Percentiles rank a stretch among this genome's conserved stretches.
Evolutionary conservation across 53 echinoderm and acorn worm genomes (phyloP).

Genomic region (Apostichopus leukothele): DNA sequence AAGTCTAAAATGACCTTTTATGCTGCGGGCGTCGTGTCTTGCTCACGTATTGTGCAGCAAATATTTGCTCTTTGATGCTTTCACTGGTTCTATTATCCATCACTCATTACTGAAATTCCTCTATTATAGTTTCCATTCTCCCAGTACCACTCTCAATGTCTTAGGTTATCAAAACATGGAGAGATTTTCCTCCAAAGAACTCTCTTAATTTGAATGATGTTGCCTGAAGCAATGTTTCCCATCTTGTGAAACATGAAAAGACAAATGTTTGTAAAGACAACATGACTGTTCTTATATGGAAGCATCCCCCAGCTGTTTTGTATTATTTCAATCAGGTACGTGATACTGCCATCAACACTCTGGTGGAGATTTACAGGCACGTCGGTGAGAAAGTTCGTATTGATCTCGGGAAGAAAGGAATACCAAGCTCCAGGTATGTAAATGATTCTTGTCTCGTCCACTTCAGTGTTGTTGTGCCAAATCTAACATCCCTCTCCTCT

Average conservation of each 20-base stretch:
- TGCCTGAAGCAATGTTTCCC: not conserved
- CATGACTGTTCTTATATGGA: not conserved
- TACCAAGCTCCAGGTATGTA: conserved; percentile 94
- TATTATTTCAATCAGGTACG: conserved; percentile 62
- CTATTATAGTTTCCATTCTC: too few relatives aligned
- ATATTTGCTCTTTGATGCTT: too few relatives aligned
- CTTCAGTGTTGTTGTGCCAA: not conserved
- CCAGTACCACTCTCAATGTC: too few relatives aligned
- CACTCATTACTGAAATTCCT: too few relatives aligned
- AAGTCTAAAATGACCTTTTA: too few relatives aligned
- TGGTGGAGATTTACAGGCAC: conserved; percentile 95
- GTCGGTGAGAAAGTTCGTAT: conserved; percentile 97
- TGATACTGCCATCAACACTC: conserved; percentile 95
- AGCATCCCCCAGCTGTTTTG: not conserved
- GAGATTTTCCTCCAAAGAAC: not conserved
- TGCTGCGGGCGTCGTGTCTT: too few relatives aligned
- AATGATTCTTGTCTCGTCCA: not conserved
- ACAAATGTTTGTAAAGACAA: not conserved
- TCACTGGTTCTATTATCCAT: too few relatives aligned
- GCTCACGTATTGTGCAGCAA: too few relatives aligned
- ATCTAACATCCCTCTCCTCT: too few relatives aligned
- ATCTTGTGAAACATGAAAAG: not conserved
- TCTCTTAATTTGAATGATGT: too few relatives aligned
- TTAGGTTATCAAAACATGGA: not conserved
- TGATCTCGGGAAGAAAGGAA: conserved; percentile 97